Evolutionary conservation across 2,888 invertebrate species (phyloP), one percentile per base, ranked within the genome.

Genomic region (Synanthedon vespiformis): DNA sequence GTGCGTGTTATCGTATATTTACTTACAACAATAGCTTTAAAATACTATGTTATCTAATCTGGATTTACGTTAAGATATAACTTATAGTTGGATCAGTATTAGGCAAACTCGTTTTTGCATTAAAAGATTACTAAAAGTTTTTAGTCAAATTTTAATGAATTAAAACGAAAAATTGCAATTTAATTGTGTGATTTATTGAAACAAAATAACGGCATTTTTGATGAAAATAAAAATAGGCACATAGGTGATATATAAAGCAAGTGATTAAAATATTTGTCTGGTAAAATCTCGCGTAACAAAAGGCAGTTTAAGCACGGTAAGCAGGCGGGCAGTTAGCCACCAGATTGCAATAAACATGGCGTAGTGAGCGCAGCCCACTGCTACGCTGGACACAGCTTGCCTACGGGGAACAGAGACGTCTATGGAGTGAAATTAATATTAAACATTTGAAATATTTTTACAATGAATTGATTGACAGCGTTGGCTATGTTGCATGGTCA

Each of bases 271-370:
- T 13, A 47, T 44, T 51, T 47, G 22, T 51, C 18, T 47, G 67
- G 64, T 67, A 65, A 67, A 67, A 65, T 70, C 63, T 58, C 60
- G 67, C 64, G 67, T 69, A 77, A 70, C 74, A 73, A 74, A 77
- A 77, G 74, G 70, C 71, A 64, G 71, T 74, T 68, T 74, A 77
- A 77, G 74, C 76, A 62, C 72, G 71, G 70, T 77, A 80, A 79
- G 81, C 80, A 79, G 77, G 70, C 73, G 79, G 74, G 74, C 80
- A 78, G 77, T 80, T 81, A 82, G 80, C 80, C 79, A 71, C 80
- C 81, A 83, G 84, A 84, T 83, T 83, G 83, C 80, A 83, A 83
- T 83, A 83, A 84, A 84, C 84, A 83, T 80, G 74, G 80, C 74
- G 74, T 67, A 75, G 72, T 77, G 77, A 76, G 78, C 80, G 77